A percentile compares a stretch with the other conserved stretches of the same genome.
Evolutionary conservation across 1,140 invertebrate genomes (phyloP).

Genomic region (Leguminivora glycinivorella): DNA sequence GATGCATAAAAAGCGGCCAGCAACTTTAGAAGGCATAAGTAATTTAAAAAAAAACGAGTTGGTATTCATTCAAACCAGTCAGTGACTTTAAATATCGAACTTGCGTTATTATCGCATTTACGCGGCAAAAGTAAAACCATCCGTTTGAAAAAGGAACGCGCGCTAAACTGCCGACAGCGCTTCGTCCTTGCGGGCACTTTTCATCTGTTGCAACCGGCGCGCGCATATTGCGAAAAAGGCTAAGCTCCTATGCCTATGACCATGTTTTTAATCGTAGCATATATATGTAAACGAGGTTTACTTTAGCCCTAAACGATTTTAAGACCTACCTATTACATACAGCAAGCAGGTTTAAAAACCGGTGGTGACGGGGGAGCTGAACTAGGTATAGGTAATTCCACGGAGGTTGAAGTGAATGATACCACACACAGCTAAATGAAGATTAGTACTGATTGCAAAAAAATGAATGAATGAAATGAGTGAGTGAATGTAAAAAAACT

Average conservation of each 20-base stretch:
- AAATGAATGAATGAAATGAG: too few relatives aligned
- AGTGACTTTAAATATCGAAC: neutral
- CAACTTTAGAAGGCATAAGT: neutral
- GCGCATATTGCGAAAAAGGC: slow-evolving; percentile 12
- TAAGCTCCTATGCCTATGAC: neutral
- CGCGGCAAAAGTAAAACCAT: slow-evolving; percentile 4
- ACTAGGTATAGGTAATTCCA: too few relatives aligned
- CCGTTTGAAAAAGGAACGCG: slow-evolving; percentile 8
- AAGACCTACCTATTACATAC: too few relatives aligned
- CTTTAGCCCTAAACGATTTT: too few relatives aligned
- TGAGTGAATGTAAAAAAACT: too few relatives aligned
- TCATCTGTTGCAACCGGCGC: slow-evolving; percentile 21
- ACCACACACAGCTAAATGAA: too few relatives aligned
- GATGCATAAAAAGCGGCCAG: neutral
- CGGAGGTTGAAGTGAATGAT: too few relatives aligned
- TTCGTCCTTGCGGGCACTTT: slow-evolving; percentile 24
- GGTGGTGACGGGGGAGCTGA: too few relatives aligned
- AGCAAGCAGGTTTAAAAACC: too few relatives aligned
- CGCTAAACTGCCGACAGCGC: neutral
- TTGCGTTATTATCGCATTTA: neutral
- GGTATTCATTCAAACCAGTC: neutral
- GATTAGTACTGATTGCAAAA: too few relatives aligned
- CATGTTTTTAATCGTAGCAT: neutral
- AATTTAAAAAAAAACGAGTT: neutral
- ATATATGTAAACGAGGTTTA: too few relatives aligned